Percentiles rank a stretch among this genome's conserved stretches.
Conservation (phyloP, 2,113 vertebrate species). For the Pipa parva region DNA sequence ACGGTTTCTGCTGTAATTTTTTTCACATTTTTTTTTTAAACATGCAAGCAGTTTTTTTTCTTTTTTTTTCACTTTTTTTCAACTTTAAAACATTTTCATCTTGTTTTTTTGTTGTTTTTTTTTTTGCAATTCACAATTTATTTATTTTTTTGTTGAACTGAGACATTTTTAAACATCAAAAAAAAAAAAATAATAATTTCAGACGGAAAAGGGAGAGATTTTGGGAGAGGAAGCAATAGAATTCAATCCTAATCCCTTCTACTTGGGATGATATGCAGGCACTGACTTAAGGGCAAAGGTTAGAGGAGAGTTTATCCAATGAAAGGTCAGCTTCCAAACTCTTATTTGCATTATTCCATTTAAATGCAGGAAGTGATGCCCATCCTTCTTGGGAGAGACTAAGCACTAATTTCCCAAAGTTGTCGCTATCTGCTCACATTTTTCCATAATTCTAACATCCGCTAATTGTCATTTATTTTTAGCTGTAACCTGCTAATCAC, state of each 20-base stretch:
- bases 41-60: conserved; percentile 39
- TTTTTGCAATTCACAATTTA: conserved; percentile 32
- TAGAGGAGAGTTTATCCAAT: neutral
- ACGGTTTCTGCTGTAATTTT: conserved; percentile 41
- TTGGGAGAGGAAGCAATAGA: conserved; percentile 24
- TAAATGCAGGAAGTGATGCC: neutral
- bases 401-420: too few relatives aligned
- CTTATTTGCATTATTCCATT: neutral
- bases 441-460: too few relatives aligned
- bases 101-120: conserved; percentile 31
- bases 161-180: conserved; percentile 37
- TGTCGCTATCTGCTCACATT: too few relatives aligned
- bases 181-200: conserved; percentile 18
- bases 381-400: too few relatives aligned
- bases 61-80: conserved; percentile 23
- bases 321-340: neutral
- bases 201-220: conserved; percentile 17
- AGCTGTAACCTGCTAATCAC: too few relatives aligned
- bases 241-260: neutral
- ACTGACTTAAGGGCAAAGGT: neutral
- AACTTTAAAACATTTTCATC: conserved; percentile 17
- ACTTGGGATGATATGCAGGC: neutral
- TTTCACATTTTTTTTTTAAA: conserved; percentile 36
- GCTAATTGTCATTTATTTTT: too few relatives aligned
- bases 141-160: conserved; percentile 30